These are phyloP conservation scores for Spisula subtruncata DNA, from an alignment of 2,888 invertebrate species.

Conservation along the genomic window DNA sequence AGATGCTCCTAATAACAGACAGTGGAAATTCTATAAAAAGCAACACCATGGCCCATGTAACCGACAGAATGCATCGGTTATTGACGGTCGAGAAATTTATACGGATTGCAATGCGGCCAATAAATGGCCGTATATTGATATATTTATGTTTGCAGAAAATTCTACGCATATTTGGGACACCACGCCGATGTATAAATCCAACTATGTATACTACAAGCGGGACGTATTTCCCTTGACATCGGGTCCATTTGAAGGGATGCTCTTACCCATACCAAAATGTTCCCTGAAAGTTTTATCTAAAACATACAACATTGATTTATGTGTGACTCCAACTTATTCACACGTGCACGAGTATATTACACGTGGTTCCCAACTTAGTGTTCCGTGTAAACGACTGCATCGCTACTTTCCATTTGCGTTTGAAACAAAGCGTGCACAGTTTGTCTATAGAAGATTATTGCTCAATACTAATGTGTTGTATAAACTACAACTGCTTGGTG, in stretches of 20 bases:
- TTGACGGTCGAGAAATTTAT: not conserved
- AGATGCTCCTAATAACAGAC: conserved; percentile 47
- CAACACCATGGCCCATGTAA: not conserved
- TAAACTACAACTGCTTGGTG: not conserved
- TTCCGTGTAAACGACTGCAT: conserved; percentile 59
- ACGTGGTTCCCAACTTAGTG: conserved; percentile 33
- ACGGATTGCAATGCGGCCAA: not conserved
- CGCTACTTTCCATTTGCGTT: conserved; percentile 68
- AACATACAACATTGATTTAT: conserved; percentile 68
- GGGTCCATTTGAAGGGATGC: conserved; percentile 57
- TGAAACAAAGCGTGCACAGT: not conserved
- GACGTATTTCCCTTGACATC: conserved; percentile 67
- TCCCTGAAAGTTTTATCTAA: conserved; percentile 52
- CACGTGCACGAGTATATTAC: conserved; percentile 43
- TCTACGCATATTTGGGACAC: conserved; percentile 72
- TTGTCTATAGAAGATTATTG: conserved; percentile 15
- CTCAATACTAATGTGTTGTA: not conserved
- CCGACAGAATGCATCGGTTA: not conserved
- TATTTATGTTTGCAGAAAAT: conserved; percentile 71
- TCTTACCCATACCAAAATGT: conserved; percentile 62
- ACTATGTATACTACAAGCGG: conserved; percentile 59
- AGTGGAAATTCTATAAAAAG: conserved; percentile 73
- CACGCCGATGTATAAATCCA: conserved; percentile 54
- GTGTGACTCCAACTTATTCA: conserved; percentile 59
- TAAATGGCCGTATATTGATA: conserved; percentile 73